Evolutionary conservation across 2,888 invertebrate genomes (phyloP).

Genomic region (Torymus tubicola): DNA sequence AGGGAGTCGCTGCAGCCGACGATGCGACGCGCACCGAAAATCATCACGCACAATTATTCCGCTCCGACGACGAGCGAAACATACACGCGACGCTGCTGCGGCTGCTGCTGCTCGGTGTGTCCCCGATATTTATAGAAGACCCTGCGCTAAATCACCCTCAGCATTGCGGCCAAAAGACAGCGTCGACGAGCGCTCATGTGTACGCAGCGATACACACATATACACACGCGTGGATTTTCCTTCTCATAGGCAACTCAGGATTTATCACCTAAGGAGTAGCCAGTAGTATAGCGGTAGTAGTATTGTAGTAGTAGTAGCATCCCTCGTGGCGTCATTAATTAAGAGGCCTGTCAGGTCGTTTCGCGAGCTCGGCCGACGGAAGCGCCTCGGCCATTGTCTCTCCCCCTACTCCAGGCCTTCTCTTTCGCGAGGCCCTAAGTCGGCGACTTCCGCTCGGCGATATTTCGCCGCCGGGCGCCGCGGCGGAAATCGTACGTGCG

Average conservation of each 20-base stretch:
- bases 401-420: constrained; percentile 54
- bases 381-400: constrained; percentile 35
- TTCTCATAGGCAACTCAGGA: constrained; percentile 31
- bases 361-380: constrained; percentile 37
- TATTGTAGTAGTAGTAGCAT: background rate
- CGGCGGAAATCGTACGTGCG: constrained; percentile 64
- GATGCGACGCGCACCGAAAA: constrained; percentile 7
- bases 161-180: constrained; percentile 8
- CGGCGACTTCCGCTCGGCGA: constrained; percentile 66
- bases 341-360: constrained; percentile 42
- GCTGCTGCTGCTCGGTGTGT: background rate
- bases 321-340: constrained; percentile 44
- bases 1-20: too few relatives aligned
- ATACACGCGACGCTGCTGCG: background rate
- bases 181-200: background rate
- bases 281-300: background rate
- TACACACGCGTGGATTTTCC: background rate
- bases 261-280: constrained; percentile 27
- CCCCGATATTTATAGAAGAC: constrained; percentile 37
- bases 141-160: constrained; percentile 25
- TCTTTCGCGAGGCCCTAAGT: constrained; percentile 33
- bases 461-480: constrained; percentile 63
- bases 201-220: background rate
- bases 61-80: background rate
- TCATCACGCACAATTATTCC: constrained; percentile 42